Percentiles rank a stretch among this genome's conserved stretches.
phyloP scores from a whole-genome alignment of 1,140 invertebrate genomes.

The Leptinotarsa defecta region DNA sequence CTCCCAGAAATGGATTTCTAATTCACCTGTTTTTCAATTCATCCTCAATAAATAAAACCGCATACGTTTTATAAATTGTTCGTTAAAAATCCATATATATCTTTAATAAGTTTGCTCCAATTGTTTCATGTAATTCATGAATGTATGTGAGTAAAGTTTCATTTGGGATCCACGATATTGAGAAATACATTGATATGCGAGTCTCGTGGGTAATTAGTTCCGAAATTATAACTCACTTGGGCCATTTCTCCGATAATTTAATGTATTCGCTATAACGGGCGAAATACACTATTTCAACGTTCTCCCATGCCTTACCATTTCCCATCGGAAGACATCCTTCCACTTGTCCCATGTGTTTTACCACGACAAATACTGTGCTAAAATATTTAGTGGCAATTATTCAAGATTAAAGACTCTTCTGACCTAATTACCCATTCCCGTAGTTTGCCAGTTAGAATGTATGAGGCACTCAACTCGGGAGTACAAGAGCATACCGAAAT shows the following conservation, averaged over 20 bases:
- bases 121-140: too few relatives aligned
- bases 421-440: constrained; percentile 18
- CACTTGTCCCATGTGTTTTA: constrained; percentile 22
- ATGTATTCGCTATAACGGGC: not conserved
- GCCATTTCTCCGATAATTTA: not conserved
- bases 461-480: not conserved
- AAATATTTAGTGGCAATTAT: constrained; percentile 35
- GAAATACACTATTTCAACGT: not conserved
- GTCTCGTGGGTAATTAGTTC: not conserved
- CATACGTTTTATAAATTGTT: too few relatives aligned
- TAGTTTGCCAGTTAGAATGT: not conserved
- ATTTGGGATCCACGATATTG: too few relatives aligned
- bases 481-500: too few relatives aligned
- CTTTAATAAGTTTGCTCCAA: too few relatives aligned
- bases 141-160: too few relatives aligned
- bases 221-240: not conserved
- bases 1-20: too few relatives aligned
- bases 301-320: not conserved
- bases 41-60: too few relatives aligned
- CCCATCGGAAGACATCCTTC: constrained; percentile 6
- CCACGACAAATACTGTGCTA: constrained; percentile 32
- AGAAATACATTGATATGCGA: not conserved
- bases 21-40: too few relatives aligned
- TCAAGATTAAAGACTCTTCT: constrained; percentile 24
- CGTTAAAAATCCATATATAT: too few relatives aligned